Conservation (phyloP, 2,797 vertebrate genomes). For the Furcifer pardalis region DNA sequence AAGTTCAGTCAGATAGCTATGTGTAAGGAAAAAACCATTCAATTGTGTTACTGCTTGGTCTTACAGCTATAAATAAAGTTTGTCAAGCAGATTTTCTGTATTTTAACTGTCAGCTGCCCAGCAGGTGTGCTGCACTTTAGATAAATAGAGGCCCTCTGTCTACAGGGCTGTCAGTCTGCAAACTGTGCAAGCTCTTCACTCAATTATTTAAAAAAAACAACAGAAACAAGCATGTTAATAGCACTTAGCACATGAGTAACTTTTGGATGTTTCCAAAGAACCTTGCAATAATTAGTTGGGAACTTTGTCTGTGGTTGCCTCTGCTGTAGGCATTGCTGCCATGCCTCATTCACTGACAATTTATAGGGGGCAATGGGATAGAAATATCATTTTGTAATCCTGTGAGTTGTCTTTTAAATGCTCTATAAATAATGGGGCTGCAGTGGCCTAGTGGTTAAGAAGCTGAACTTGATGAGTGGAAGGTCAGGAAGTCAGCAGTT, state of each 20-base stretch:
- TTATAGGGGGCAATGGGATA: neutral
- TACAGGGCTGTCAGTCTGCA: constrained; percentile 65
- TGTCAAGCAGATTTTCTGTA: constrained; percentile 53
- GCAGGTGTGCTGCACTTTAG: constrained; percentile 67
- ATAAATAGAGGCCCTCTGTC: constrained; percentile 55
- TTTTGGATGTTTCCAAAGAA: constrained; percentile 46
- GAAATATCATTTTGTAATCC: neutral
- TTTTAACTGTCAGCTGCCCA: constrained; percentile 68
- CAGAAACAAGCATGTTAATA: constrained; percentile 53
- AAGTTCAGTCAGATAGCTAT: constrained; percentile 55
- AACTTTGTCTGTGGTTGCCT: constrained; percentile 34
- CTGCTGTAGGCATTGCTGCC: neutral
- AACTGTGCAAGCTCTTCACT: constrained; percentile 49
- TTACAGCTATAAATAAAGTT: constrained; percentile 61
- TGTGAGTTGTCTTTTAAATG: neutral
- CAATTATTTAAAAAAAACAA: constrained; percentile 52
- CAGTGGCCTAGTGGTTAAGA: too few relatives aligned
- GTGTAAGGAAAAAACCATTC: constrained; percentile 33
- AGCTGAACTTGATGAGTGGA: too few relatives aligned
- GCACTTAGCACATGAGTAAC: constrained; percentile 38
- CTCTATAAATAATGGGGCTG: too few relatives aligned
- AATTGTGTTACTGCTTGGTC: constrained; percentile 29
- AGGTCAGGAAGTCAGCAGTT: too few relatives aligned
- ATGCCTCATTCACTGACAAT: neutral
- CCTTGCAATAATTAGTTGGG: constrained; percentile 30